Conservation (phyloP, 2,888 invertebrate genomes). For the Cheilosia impressa region DNA sequence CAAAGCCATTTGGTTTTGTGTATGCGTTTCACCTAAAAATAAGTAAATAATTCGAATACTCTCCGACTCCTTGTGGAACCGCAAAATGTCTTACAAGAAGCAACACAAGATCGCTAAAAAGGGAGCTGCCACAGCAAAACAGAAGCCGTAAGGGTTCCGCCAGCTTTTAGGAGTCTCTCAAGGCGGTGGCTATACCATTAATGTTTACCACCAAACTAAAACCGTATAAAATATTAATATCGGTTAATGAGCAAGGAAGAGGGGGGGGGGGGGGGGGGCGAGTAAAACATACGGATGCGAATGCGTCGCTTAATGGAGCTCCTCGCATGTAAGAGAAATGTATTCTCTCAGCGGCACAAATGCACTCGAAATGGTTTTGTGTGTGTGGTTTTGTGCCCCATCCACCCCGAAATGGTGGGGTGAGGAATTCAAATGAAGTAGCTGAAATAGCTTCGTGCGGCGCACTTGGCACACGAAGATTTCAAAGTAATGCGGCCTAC, state of each 20-base stretch:
- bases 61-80: slow-evolving; percentile 33
- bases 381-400: slow-evolving; percentile 11
- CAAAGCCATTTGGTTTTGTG: slow-evolving; percentile 23
- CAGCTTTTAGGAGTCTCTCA: slow-evolving; percentile 54
- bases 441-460: slow-evolving; percentile 50
- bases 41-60: slow-evolving; percentile 22
- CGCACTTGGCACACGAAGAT: slow-evolving; percentile 44
- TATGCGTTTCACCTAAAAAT: slow-evolving; percentile 25
- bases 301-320: slow-evolving; percentile 40
- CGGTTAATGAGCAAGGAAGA: slow-evolving; percentile 55
- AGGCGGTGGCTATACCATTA: slow-evolving; percentile 60
- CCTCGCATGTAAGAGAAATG: slow-evolving; percentile 12
- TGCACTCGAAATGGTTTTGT: slow-evolving; percentile 60
- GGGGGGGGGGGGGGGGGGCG: not conserved
- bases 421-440: slow-evolving; percentile 38
- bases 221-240: slow-evolving; percentile 69
- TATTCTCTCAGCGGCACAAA: slow-evolving; percentile 36
- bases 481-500: slow-evolving; percentile 53
- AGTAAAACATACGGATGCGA: slow-evolving; percentile 8
- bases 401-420: not conserved
- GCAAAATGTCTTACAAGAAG: slow-evolving; percentile 63
- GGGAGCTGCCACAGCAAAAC: slow-evolving; percentile 4
- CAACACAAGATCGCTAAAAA: slow-evolving; percentile 17
- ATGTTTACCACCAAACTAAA: slow-evolving; percentile 69
- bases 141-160: slow-evolving; percentile 17